Conservation (phyloP, 2,797 vertebrate genomes). For the Gallirallus australis region DNA sequence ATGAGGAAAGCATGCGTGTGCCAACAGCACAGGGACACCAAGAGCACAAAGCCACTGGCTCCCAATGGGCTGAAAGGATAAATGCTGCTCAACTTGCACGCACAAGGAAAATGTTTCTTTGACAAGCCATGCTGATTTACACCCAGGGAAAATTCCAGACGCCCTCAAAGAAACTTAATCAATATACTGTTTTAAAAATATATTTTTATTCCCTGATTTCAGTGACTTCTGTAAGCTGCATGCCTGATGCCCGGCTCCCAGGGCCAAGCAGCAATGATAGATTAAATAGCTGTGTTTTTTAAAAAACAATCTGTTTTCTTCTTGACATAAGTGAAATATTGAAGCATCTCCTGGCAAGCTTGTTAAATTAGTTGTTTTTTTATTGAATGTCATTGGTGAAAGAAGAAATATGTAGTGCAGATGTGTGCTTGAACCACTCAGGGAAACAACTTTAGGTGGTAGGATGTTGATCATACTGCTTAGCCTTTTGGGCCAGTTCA, state of each 20-base stretch:
- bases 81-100: neutral
- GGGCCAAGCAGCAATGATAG: neutral
- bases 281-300: slow-evolving; percentile 2
- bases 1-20: fast-evolving
- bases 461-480: neutral
- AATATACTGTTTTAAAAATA: slow-evolving; percentile 4
- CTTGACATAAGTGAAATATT: neutral
- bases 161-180: neutral
- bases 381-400: neutral
- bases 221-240: neutral
- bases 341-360: neutral
- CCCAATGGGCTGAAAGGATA: neutral
- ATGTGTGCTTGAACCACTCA: neutral
- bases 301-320: neutral
- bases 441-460: neutral
- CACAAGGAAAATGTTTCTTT: neutral
- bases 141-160: neutral
- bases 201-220: slow-evolving; percentile 37
- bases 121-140: neutral
- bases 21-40: neutral
- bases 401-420: neutral
- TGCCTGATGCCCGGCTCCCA: neutral
- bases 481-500: neutral
- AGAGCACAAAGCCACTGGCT: neutral
- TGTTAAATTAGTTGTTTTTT: slow-evolving; percentile 7